These are phyloP conservation scores for Sebastiscus albofasciatus DNA, from an alignment of 2,797 vertebrate species.

Conservation along the genomic window DNA sequence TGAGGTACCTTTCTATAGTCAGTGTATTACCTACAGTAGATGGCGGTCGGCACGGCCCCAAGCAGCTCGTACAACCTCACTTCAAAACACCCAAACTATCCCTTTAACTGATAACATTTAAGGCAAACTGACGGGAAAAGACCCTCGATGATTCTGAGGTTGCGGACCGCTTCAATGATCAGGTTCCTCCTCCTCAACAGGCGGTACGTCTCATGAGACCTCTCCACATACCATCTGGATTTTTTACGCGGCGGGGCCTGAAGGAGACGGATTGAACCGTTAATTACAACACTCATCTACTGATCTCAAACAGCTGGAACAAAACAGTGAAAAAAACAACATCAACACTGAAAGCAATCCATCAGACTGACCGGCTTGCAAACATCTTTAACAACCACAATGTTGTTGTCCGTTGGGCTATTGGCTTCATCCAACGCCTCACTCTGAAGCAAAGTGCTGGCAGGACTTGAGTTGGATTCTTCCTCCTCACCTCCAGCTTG, in stretches of 20 bases:
- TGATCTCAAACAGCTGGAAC: not conserved
- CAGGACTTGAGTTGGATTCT: not conserved
- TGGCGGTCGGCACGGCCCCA: no score
- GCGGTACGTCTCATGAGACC: conserved; percentile 81
- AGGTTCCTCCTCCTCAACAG: conserved; percentile 93
- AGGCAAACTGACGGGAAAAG: conserved; percentile 88
- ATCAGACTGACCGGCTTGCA: conserved; percentile 73
- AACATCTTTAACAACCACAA: conserved; percentile 82
- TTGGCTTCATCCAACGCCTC: not conserved
- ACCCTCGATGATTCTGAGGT: conserved; percentile 90
- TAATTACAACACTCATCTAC: not conserved
- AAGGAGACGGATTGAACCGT: not conserved
- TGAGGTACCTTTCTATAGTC: not conserved
- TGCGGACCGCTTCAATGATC: conserved; percentile 92
- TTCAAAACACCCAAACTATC: not conserved
- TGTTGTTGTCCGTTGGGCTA: conserved; percentile 42
- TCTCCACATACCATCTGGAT: not conserved
- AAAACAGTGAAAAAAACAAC: not conserved
- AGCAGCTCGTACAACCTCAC: not conserved
- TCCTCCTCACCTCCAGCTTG: conserved; percentile 1
- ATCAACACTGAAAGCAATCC: not conserved
- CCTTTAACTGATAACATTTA: not conserved
- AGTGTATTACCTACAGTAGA: not conserved
- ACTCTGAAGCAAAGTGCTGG: not conserved
- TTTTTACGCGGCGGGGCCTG: not conserved